Evolutionary conservation across 92 coral and sea anemone genomes (phyloP).

Genomic region (Metridium senile): DNA sequence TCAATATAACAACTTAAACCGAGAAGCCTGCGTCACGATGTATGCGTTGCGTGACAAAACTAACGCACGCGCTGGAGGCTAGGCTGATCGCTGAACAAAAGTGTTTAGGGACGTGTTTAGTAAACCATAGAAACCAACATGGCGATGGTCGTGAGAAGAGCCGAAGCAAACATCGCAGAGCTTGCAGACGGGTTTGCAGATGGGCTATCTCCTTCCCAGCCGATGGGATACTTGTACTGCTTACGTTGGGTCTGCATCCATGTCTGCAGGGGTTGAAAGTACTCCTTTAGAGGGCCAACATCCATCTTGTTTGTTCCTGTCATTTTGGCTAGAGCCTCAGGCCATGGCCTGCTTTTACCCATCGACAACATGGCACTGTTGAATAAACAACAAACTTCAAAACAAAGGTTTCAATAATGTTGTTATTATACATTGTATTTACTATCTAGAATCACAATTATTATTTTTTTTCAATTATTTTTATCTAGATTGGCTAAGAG

Average conservation of each 20-base stretch:
- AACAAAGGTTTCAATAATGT: no score
- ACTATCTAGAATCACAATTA: no score
- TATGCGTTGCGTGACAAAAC: not conserved
- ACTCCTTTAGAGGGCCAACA: conserved; percentile 73
- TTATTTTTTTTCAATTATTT: no score
- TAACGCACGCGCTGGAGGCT: not conserved
- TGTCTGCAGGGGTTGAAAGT: conserved; percentile 66
- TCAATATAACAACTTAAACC: no score
- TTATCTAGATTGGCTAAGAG: no score
- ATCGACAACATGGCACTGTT: conserved; percentile 76
- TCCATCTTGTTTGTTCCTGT: conserved; percentile 73
- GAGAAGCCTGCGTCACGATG: not conserved
- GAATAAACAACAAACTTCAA: not conserved
- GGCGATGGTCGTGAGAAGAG: not conserved
- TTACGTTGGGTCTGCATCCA: conserved; percentile 79
- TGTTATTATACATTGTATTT: no score
- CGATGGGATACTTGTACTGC: conserved; percentile 52
- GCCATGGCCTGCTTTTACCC: conserved; percentile 97
- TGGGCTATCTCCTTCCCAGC: conserved; percentile 72
- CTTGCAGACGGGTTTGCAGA: conserved; percentile 2
- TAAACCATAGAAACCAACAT: not conserved
- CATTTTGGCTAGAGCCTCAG: conserved; percentile 73
- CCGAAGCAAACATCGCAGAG: not conserved
- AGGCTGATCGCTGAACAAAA: not conserved
- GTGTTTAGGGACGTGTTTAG: not conserved